These are phyloP conservation scores for Apodemia duryi DNA, from an alignment of 2,888 invertebrate genomes.

Conservation along the genomic window DNA sequence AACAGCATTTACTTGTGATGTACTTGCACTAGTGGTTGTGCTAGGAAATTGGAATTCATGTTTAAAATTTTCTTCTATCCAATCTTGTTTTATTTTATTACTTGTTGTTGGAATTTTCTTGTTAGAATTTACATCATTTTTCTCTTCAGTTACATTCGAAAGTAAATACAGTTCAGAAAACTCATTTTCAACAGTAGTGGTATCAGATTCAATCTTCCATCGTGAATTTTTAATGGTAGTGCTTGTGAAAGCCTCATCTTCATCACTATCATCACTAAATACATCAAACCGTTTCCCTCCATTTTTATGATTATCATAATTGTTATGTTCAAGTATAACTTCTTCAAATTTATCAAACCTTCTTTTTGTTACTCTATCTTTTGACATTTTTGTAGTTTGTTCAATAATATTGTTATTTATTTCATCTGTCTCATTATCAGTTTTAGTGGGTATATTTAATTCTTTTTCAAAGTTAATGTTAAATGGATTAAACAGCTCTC, in stretches of 20 bases:
- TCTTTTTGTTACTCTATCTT: background rate
- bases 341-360: background rate
- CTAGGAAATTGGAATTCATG: constrained; percentile 19
- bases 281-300: constrained; percentile 33
- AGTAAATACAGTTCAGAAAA: background rate
- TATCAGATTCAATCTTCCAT: background rate
- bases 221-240: constrained; percentile 16
- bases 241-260: constrained; percentile 25
- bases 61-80: constrained; percentile 30
- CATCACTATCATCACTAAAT: constrained; percentile 36
- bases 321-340: background rate
- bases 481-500: constrained; percentile 8
- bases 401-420: constrained; percentile 10
- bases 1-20: constrained; percentile 16
- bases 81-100: constrained; percentile 27
- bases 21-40: constrained; percentile 18
- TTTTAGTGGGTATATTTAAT: background rate
- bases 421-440: constrained; percentile 10
- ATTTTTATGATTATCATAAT: constrained; percentile 19
- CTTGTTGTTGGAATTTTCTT: constrained; percentile 11
- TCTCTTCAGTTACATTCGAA: background rate
- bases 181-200: background rate
- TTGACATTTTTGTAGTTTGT: constrained; percentile 10
- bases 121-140: constrained; percentile 2
- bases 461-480: constrained; percentile 20